Evolutionary conservation across 2,113 vertebrate genomes (phyloP).

Genomic region (Amphilophus citrinellus): DNA sequence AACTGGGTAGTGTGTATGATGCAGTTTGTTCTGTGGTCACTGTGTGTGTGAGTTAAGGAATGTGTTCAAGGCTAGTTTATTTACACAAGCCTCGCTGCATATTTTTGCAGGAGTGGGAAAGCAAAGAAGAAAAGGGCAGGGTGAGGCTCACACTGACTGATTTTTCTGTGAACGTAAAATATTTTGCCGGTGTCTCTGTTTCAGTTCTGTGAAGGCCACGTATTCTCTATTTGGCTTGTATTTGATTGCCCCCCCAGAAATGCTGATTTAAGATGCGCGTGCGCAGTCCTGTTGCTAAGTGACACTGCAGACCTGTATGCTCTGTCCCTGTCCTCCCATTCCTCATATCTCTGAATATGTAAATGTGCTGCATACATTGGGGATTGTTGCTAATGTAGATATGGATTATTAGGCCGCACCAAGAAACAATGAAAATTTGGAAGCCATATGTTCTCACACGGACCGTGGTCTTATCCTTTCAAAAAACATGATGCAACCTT

Average conservation of each 20-base stretch:
- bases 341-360: not conserved
- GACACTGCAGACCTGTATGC: conserved; percentile 17
- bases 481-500: no score
- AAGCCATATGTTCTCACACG: no score
- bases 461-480: not conserved
- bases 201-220: not conserved
- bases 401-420: not conserved
- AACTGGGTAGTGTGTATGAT: not conserved
- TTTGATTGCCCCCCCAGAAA: not conserved
- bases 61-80: conserved; percentile 69
- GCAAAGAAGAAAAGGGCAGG: not conserved
- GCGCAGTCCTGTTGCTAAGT: conserved; percentile 64
- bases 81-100: conserved; percentile 61
- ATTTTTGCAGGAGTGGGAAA: conserved; percentile 42
- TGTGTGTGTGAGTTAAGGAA: conserved; percentile 52
- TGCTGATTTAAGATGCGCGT: conserved; percentile 10
- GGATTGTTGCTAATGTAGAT: not conserved
- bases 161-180: not conserved
- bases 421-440: not conserved
- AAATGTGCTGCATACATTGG: not conserved
- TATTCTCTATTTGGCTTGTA: not conserved
- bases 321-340: not conserved
- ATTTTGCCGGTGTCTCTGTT: not conserved
- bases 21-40: conserved; percentile 43
- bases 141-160: not conserved